Conservation (phyloP, 2,797 vertebrate genomes). For the Dendrocincla tyrannina region DNA sequence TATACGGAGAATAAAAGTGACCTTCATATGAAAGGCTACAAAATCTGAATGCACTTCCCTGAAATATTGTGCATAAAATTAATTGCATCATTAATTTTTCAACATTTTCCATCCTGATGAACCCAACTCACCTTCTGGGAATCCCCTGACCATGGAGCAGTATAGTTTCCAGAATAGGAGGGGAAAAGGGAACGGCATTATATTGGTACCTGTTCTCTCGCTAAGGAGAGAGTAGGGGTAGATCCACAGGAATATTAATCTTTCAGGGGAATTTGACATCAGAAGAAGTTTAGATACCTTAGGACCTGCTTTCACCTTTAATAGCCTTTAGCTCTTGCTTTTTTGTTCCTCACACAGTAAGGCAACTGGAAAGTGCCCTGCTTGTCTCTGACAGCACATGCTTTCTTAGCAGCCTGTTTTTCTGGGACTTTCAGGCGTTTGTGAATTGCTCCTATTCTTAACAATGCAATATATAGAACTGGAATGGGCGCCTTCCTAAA, state of each 20-base stretch:
- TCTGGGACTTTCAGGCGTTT: not conserved
- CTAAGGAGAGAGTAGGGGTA: not conserved
- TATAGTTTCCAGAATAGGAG: not conserved
- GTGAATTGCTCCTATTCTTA: conserved; percentile 20
- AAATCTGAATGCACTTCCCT: not conserved
- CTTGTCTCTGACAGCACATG: not conserved
- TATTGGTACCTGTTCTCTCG: not conserved
- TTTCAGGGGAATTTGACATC: not conserved
- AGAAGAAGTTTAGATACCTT: not conserved
- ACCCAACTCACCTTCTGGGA: not conserved
- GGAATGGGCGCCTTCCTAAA: not conserved
- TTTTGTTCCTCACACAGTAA: not conserved
- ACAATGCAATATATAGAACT: not conserved
- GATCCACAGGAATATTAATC: not conserved
- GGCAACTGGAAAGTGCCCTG: not conserved
- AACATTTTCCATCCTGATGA: not conserved
- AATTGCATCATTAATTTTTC: not conserved
- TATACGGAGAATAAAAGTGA: not conserved
- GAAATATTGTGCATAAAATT: not conserved
- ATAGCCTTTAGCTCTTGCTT: not conserved
- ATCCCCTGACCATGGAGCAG: not conserved
- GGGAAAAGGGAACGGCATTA: not conserved
- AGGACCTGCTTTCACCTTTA: not conserved
- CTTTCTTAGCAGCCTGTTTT: not conserved
- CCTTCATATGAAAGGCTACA: not conserved